Evolutionary conservation across 2,797 vertebrate genomes (phyloP), one percentile per base, ranked within the genome.

Genomic region (Buphagus erythrorhynchus): DNA sequence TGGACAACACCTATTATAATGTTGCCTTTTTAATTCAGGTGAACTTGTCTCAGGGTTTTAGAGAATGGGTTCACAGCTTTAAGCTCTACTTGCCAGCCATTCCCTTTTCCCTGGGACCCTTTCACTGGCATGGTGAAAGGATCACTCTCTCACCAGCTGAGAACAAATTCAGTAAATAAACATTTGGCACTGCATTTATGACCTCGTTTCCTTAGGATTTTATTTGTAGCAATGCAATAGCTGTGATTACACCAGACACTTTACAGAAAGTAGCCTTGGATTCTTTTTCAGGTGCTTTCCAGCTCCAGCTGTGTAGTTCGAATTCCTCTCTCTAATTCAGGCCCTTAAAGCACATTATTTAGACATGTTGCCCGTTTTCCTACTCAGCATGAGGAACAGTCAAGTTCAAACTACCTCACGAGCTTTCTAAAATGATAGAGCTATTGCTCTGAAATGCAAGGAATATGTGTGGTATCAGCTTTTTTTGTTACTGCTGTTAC

Each of bases 261-360:
- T 72, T 61, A 81, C 55, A 76, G 72, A 90, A 90, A 79, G 86
- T 84, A 78, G 46, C 43, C 38, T 45, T 76, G 45, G 51, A 89
- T 82, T 87, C 63, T 85, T 85, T 87, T 87, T 55, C 58, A 84
- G 66, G 78, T 75, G 28, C 29, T 82, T 88, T 89, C 71, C 45
- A 87, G 61, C 59, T 66, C 81, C 68, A 87, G 55, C 81, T 82
- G 67, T 42, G 74, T 36, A 82, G 48, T 20, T 95, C 74, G 63
- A 74, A 89, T 79, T 85, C 42, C 46, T 42, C 55, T 59, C 52
- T 61, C 40, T 48, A 59, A 59, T 76, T 79, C 78, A 71, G 40
- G 10, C 81, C 90, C 57, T 54, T 29, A 80, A 90, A 96, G 63
- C 16, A 57, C 54, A 18, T 79, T 94, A 90, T 91, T 95, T 88